Conservation (phyloP, 2,113 vertebrate genomes). For the Loxodonta africana region DNA sequence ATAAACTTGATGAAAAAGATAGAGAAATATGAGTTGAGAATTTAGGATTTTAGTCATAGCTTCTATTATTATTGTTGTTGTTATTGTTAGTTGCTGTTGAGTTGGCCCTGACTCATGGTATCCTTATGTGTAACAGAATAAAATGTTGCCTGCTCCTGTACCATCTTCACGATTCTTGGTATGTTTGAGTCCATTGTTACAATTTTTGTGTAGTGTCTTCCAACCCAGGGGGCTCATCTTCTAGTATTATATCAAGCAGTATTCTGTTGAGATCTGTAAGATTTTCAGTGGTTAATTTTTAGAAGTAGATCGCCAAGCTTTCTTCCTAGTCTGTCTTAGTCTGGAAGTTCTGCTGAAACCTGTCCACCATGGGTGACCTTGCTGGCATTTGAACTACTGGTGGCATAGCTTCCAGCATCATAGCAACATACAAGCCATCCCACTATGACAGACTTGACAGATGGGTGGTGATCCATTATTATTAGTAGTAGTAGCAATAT, state of each 20-base stretch:
- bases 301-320: not conserved
- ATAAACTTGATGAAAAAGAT: not conserved
- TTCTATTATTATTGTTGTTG: not conserved
- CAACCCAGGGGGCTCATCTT: not conserved
- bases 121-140: not conserved
- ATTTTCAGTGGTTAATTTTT: not conserved
- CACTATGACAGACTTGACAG: not conserved
- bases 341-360: not conserved
- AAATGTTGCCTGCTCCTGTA: not conserved
- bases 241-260: not conserved
- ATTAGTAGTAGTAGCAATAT: not conserved
- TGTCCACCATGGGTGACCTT: not conserved
- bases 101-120: not conserved
- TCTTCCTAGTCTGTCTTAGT: not conserved
- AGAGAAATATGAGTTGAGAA: not conserved
- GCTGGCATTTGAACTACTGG: not conserved
- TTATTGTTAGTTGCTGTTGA: not conserved
- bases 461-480: not conserved
- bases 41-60: not conserved
- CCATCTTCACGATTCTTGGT: not conserved
- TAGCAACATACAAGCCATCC: not conserved
- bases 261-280: not conserved
- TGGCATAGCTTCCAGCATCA: not conserved
- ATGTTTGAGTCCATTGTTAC: not conserved
- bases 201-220: not conserved